A percentile compares a stretch with the other conserved stretches of the same genome.
These are phyloP conservation scores for Podocnemis expansa DNA, from an alignment of 2,113 vertebrate genomes.

Conservation along the genomic window DNA sequence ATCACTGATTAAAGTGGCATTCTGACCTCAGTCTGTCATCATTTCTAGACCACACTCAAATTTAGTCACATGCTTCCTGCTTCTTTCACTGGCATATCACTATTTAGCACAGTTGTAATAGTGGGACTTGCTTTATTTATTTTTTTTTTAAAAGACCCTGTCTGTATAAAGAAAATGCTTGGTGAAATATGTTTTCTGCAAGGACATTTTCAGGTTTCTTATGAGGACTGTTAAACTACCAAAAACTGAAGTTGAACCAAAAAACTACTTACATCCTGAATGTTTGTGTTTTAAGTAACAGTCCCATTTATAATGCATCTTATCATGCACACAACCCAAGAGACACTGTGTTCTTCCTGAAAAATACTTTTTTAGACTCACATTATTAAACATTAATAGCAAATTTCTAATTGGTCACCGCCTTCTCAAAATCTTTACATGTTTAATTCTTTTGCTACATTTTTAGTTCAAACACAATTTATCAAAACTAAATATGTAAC, in stretches of 20 bases:
- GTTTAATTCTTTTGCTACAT: constrained; percentile 3
- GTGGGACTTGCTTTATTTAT: not conserved
- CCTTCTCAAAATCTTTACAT: constrained; percentile 15
- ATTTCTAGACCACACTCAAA: not conserved
- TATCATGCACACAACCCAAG: not conserved
- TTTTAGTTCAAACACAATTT: not conserved
- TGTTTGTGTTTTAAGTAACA: constrained; percentile 41
- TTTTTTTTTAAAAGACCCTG: not conserved
- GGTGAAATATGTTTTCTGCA: not conserved
- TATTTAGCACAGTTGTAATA: not conserved
- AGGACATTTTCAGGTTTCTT: not conserved
- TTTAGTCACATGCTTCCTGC: not conserved
- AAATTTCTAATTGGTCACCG: constrained; percentile 30
- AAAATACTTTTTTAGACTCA: constrained; percentile 47
- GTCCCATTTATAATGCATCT: not conserved
- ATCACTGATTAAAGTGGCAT: not conserved
- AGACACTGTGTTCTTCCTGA: constrained; percentile 29
- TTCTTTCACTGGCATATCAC: not conserved
- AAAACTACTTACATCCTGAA: constrained; percentile 14
- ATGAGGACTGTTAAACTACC: constrained; percentile 3
- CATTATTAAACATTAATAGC: constrained; percentile 39
- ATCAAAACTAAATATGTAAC: not conserved
- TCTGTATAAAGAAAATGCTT: not conserved
- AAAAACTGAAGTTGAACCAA: too few relatives aligned
- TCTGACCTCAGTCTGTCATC: not conserved